phyloP scores from a whole-genome alignment of 2,797 vertebrate genomes.

The Falco concolor region DNA sequence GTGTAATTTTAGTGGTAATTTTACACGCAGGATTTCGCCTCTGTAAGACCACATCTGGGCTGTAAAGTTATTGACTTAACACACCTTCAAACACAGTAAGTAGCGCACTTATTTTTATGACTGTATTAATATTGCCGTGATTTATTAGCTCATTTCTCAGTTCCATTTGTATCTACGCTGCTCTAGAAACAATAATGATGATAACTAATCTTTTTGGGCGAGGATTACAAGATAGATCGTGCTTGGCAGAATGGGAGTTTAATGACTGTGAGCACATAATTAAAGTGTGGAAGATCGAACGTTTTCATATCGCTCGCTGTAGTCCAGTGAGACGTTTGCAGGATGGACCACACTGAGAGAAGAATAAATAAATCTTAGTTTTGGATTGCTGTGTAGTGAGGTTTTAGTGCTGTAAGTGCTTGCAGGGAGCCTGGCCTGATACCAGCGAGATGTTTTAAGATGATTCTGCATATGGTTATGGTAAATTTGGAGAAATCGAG shows the following conservation, averaged over 20 bases:
- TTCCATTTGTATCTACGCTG: background rate
- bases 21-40: background rate
- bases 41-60: background rate
- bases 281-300: background rate
- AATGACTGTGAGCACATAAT: background rate
- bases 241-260: background rate
- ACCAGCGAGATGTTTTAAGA: background rate
- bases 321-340: background rate
- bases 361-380: background rate
- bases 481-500: background rate
- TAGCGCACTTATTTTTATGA: background rate
- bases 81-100: constrained; percentile 10
- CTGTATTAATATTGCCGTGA: background rate
- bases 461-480: background rate
- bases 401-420: background rate
- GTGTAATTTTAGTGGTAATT: background rate
- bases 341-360: background rate
- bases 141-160: background rate
- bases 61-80: background rate
- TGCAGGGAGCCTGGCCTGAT: background rate
- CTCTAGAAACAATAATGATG: background rate
- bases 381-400: background rate
- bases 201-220: background rate
- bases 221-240: background rate
- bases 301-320: background rate